Base-by-base conservation (phyloP, 2,888 invertebrate genomes). In the Xanthostigma xanthostigma region DNA sequence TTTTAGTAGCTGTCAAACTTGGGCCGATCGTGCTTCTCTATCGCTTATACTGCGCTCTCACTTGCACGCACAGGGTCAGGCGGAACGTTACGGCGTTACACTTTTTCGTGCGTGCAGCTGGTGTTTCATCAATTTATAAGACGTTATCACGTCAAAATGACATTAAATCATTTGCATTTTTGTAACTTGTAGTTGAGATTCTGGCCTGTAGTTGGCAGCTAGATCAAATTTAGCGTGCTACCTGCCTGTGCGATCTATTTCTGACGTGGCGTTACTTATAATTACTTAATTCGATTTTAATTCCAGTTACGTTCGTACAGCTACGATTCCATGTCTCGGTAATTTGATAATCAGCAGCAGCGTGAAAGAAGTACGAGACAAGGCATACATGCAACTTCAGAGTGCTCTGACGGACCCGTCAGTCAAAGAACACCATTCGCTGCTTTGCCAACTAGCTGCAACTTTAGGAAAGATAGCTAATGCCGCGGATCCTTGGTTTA, bases 291-390 rank as follows among this genome's bases (percentile, higher is more conserved):
- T 43, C 36, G 46, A 40, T 46, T 48, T 51, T 52, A 38, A 50
- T 62, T 63, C 45, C 55, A 75, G 75, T 49, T 62, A 70, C 53
- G 81, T 82, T 1, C 68, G 75, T 57, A 74, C 75, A 44, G 74
- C 79, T 6, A 76, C 79, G 5, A 70, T 82, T 54, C 74, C 78
- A 43, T 75, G 78, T 2, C 66, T 81, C 51, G 80, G 80, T 27
- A 70, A 71, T 49, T 67, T 81, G n/a, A 72, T 73, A 47, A 71
- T 67, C 1, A 69, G 71, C 49, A 70, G 71, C 53, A 62, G 61
- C 37, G 62, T 69, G 2, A 64, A 62, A 51, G 70, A 74, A 62
- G 69, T 73, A 3, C 70, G 71, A 45, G 75, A 76, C 53, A 76
- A 76, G 60, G 71, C 71, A 35, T 72, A 73, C 51, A 65, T 75